These are phyloP conservation scores for Lochmaea capreae DNA, from an alignment of 2,888 invertebrate genomes.

Conservation along the genomic window DNA sequence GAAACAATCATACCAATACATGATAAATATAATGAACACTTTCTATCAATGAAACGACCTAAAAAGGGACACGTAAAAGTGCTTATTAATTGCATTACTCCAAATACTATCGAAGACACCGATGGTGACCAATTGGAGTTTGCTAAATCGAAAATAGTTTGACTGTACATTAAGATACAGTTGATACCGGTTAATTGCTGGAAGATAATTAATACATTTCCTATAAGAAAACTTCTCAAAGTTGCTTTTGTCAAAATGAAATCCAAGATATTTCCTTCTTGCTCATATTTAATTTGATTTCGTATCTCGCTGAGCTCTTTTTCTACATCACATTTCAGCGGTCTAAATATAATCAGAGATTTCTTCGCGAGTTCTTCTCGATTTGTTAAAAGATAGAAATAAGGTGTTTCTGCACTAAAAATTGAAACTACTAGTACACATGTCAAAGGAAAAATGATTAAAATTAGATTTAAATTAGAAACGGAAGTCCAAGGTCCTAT, in stretches of 20 bases:
- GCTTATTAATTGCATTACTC: slow-evolving; percentile 80
- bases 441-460: slow-evolving; percentile 66
- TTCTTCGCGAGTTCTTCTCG: slow-evolving; percentile 72
- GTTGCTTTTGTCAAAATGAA: slow-evolving; percentile 67
- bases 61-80: slow-evolving; percentile 80
- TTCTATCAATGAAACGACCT: slow-evolving; percentile 81
- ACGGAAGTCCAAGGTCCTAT: slow-evolving; percentile 81
- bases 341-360: slow-evolving; percentile 65
- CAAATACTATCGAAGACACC: slow-evolving; percentile 80
- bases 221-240: slow-evolving; percentile 79
- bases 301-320: slow-evolving; percentile 30
- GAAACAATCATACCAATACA: slow-evolving; percentile 71
- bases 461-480: slow-evolving; percentile 70
- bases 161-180: slow-evolving; percentile 82
- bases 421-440: slow-evolving; percentile 72
- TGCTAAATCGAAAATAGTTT: slow-evolving; percentile 76
- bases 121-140: slow-evolving; percentile 71
- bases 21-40: slow-evolving; percentile 77
- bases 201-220: slow-evolving; percentile 78
- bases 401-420: slow-evolving; percentile 86
- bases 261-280: slow-evolving; percentile 16
- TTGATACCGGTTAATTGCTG: slow-evolving; percentile 88
- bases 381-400: slow-evolving; percentile 73
- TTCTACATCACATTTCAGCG: slow-evolving; percentile 8
- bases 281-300: slow-evolving; percentile 17